A percentile compares a stretch with the other conserved stretches of the same genome.
phyloP scores from a whole-genome alignment of 1,140 invertebrate species.

The Carposina sasakii region DNA sequence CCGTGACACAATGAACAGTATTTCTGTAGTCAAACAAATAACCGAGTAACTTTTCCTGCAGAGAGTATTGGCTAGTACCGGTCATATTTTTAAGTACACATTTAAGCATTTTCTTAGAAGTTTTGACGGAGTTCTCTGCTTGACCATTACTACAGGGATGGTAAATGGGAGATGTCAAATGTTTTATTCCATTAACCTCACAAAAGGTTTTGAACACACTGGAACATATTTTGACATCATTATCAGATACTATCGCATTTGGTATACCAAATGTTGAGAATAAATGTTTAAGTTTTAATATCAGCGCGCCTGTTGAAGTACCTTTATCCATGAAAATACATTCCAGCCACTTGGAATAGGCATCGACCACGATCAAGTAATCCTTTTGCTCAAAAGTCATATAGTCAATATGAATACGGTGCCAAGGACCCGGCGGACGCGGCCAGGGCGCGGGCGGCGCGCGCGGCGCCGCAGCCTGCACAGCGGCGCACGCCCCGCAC shows the following conservation, averaged over 20 bases:
- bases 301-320: background rate
- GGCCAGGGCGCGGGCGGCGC: constrained; percentile 1
- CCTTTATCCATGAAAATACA: constrained; percentile 1
- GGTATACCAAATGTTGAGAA: constrained; percentile 6
- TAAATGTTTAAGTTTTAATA: background rate
- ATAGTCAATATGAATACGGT: background rate
- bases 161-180: background rate
- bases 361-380: constrained; percentile 1
- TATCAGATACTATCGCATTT: background rate
- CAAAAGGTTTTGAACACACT: constrained; percentile 1
- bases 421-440: background rate
- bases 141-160: constrained; percentile 2
- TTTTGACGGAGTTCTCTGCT: constrained; percentile 5
- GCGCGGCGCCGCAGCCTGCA: background rate
- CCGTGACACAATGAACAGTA: constrained; percentile 15
- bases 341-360: constrained; percentile 9
- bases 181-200: background rate
- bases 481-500: background rate
- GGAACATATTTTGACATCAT: background rate
- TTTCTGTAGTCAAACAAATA: constrained; percentile 23
- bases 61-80: background rate
- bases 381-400: background rate
- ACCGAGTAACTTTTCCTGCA: constrained; percentile 2
- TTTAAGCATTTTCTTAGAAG: constrained; percentile 3
- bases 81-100: background rate